A percentile compares a stretch with the other conserved stretches of the same genome.
Conservation (phyloP, 1,140 invertebrate species). For the Ceratina australensis region DNA sequence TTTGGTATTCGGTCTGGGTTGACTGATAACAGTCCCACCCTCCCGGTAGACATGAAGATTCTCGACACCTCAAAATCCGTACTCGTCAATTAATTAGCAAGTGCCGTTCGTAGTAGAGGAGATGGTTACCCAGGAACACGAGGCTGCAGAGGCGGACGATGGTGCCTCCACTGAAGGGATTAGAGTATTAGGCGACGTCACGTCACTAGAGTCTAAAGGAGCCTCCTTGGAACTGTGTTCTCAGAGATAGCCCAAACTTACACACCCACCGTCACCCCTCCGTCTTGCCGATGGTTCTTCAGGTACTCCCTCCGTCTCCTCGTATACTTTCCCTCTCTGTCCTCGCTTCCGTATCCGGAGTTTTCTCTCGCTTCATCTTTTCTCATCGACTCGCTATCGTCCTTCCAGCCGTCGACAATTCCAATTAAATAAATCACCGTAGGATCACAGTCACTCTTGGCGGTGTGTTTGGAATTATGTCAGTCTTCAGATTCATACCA, state of each 20-base stretch:
- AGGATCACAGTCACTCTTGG: slow-evolving; percentile 75
- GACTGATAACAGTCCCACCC: slow-evolving; percentile 17
- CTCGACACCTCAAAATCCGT: slow-evolving; percentile 64
- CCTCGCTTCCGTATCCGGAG: slow-evolving; percentile 1
- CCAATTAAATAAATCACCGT: slow-evolving; percentile 78
- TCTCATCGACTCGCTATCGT: not conserved
- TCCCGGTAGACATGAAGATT: slow-evolving; percentile 52
- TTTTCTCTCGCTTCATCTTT: slow-evolving; percentile 28
- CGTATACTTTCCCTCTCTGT: slow-evolving; percentile 2
- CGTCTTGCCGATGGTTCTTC: slow-evolving; percentile 54
- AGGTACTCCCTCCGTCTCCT: slow-evolving; percentile 2
- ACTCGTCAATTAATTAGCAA: slow-evolving; percentile 77
- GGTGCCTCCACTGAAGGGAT: slow-evolving; percentile 70
- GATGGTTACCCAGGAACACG: slow-evolving; percentile 64
- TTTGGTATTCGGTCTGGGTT: not conserved
- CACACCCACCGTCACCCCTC: slow-evolving; percentile 54
- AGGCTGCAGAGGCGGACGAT: slow-evolving; percentile 66
- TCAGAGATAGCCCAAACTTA: slow-evolving; percentile 78
- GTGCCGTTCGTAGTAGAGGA: slow-evolving; percentile 49
- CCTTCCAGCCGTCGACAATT: slow-evolving; percentile 73
- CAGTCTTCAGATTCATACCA: slow-evolving; percentile 40
- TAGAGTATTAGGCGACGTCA: slow-evolving; percentile 80
- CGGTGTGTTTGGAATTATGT: slow-evolving; percentile 51
- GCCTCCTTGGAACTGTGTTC: slow-evolving; percentile 76
- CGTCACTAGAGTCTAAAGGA: slow-evolving; percentile 78